phyloP scores from a whole-genome alignment of 2,113 vertebrate species.

The Macroglossus sobrinus region DNA sequence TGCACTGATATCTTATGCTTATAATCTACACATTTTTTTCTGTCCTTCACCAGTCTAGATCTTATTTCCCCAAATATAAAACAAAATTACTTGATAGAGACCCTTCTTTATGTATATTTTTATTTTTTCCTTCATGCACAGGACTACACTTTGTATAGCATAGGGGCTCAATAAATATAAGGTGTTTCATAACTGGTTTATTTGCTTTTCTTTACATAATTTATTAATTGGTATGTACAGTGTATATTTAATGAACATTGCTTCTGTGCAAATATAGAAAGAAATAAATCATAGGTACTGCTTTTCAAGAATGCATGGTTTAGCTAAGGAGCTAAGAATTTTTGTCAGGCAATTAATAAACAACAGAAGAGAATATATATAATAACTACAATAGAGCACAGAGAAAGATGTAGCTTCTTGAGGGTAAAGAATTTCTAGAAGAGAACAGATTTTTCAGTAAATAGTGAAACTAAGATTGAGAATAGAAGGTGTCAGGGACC shows the following conservation, averaged over 20 bases:
- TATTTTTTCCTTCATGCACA: not conserved
- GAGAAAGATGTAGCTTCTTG: not conserved
- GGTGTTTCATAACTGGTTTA: not conserved
- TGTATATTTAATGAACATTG: not conserved
- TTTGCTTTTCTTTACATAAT: conserved; percentile 20
- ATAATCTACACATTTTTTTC: not conserved
- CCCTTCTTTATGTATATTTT: not conserved
- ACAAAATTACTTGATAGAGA: not conserved
- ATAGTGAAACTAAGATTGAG: not conserved
- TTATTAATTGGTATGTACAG: not conserved
- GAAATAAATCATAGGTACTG: not conserved
- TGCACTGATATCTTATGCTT: not conserved
- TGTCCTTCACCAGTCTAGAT: not conserved
- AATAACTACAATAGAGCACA: not conserved
- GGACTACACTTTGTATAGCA: not conserved
- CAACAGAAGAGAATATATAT: not conserved
- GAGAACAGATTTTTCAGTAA: not conserved
- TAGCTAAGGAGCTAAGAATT: not conserved
- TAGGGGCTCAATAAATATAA: not conserved
- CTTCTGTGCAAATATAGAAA: not conserved
- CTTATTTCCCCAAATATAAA: not conserved
- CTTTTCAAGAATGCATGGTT: not conserved
- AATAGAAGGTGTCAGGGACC: no score
- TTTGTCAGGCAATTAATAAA: not conserved
- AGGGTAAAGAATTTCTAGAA: not conserved